These are phyloP conservation scores for Synanthedon tipuliformis DNA, from an alignment of 2,888 invertebrate genomes.

Conservation along the genomic window DNA sequence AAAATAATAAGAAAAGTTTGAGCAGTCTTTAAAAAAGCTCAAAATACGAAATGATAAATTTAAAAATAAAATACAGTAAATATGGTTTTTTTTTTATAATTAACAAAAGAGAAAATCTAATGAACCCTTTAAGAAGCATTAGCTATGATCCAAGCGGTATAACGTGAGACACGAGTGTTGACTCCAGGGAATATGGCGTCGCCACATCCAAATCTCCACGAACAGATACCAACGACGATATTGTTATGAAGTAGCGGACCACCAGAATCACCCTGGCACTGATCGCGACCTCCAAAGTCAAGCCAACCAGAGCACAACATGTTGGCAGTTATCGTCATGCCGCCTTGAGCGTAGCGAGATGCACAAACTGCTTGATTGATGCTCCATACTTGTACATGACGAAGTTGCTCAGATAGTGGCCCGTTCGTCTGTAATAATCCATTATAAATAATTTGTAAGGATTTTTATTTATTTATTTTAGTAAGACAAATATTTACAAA, in stretches of 20 bases:
- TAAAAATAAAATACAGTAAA: too few species aligned
- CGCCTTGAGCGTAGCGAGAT: constrained; percentile 17
- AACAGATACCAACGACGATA: constrained; percentile 31
- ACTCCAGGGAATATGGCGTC: constrained; percentile 27
- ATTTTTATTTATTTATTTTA: too few species aligned
- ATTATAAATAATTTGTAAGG: background rate
- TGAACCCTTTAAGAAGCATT: constrained; percentile 13
- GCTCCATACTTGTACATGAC: constrained; percentile 25
- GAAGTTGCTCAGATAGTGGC: constrained; percentile 20
- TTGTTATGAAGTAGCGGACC: constrained; percentile 33
- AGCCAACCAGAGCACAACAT: constrained; percentile 33
- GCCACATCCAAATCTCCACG: constrained; percentile 28
- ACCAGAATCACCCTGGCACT: constrained; percentile 43
- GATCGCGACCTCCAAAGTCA: constrained; percentile 40
- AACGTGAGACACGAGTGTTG: constrained; percentile 29
- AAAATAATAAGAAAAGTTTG: too few species aligned
- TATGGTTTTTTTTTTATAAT: too few species aligned
- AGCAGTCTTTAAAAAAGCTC: too few species aligned
- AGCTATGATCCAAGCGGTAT: constrained; percentile 25
- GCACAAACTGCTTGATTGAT: constrained; percentile 23
- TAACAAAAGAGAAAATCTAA: too few species aligned
- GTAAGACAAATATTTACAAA: too few species aligned
- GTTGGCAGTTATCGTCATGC: constrained; percentile 18
- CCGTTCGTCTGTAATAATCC: constrained; percentile 18
- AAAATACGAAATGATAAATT: too few species aligned